phyloP scores from a whole-genome alignment of 2,888 invertebrate species.

The Cerastis rubricosa region DNA sequence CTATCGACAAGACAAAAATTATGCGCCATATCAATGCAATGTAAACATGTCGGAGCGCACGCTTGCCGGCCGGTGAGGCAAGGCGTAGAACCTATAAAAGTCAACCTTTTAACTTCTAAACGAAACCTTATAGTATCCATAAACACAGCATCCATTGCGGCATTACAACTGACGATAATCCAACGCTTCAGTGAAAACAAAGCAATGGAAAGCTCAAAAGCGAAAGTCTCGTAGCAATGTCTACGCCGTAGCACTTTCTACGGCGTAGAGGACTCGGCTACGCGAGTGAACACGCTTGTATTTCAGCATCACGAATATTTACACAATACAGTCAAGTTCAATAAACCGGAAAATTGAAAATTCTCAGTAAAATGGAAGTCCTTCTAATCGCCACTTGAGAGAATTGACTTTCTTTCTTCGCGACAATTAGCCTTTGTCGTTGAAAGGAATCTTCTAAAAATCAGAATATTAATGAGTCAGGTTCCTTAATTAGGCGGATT shows the following conservation, averaged over 20 bases:
- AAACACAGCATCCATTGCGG: constrained; percentile 25
- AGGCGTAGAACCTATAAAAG: constrained; percentile 22
- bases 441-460: background rate
- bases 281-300: constrained; percentile 58
- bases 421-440: background rate
- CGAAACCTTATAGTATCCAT: background rate
- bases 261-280: constrained; percentile 59
- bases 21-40: constrained; percentile 48
- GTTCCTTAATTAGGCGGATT: constrained; percentile 24
- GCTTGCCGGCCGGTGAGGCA: constrained; percentile 67
- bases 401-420: constrained; percentile 26
- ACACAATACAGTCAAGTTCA: constrained; percentile 40
- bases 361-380: constrained; percentile 19
- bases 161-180: background rate
- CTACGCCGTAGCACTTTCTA: constrained; percentile 58
- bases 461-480: constrained; percentile 16
- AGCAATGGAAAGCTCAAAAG: constrained; percentile 42
- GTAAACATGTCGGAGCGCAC: constrained; percentile 74
- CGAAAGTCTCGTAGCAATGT: constrained; percentile 22
- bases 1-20: constrained; percentile 19
- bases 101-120: constrained; percentile 25
- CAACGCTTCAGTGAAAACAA: background rate
- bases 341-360: constrained; percentile 51
- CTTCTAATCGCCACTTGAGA: constrained; percentile 3
- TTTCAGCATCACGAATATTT: constrained; percentile 34